Percentiles rank a stretch among this genome's conserved stretches.
phyloP scores from a whole-genome alignment of 2,113 vertebrate species.

The Ptyas mucosa region DNA sequence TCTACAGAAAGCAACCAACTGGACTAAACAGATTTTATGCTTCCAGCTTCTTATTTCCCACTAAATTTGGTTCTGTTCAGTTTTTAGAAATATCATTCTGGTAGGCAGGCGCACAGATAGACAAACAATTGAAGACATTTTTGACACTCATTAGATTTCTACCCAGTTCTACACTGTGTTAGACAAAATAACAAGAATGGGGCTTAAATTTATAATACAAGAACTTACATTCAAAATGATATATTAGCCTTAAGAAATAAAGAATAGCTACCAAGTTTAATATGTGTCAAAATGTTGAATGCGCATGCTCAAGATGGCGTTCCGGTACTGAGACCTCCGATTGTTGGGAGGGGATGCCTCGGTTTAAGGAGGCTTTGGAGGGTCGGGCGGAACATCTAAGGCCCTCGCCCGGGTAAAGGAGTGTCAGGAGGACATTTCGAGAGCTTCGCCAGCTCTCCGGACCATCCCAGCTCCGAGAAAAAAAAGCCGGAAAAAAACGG shows the following conservation, averaged over 20 bases:
- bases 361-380: no score
- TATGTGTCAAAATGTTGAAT: no score
- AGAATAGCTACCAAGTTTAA: neutral
- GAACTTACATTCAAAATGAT: neutral
- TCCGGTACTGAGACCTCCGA: no score
- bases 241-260: neutral
- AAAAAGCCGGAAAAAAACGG: no score
- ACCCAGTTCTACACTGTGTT: neutral
- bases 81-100: neutral
- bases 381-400: no score
- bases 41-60: neutral
- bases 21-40: neutral
- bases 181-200: neutral
- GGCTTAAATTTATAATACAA: neutral
- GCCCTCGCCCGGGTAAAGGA: no score
- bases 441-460: no score
- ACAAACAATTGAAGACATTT: neutral
- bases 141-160: neutral
- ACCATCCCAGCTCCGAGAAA: no score
- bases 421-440: no score
- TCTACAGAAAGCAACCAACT: neutral
- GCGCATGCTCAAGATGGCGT: no score
- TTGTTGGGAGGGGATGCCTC: no score
- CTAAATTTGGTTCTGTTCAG: neutral
- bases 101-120: neutral